Evolutionary conservation across 2,888 invertebrate genomes (phyloP), one percentile per base, ranked within the genome.

Genomic region (Choristoneura rosaceana): DNA sequence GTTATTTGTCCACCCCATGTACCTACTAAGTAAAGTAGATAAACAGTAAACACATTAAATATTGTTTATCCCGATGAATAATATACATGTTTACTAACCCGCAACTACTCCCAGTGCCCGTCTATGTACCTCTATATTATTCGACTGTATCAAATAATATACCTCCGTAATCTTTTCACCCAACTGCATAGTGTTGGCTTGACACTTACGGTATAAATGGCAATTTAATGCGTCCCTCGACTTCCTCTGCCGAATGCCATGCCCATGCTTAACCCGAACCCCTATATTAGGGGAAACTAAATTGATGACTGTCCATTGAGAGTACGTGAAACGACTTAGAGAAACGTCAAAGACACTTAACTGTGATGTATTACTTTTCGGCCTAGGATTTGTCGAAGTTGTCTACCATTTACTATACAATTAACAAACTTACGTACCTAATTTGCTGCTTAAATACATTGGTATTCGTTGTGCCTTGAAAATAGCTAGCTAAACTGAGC

Each of bases 201-300:
- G 84, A 82, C 83, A 81, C 78, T 75, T 69, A 71, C 74, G 73
- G 80, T 82, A 87, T 85, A 82, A 87, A 87, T 86, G 81, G 82
- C 76, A 78, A 80, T 81, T 82, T 86, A 84, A 86, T 84, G 83
- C 83, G 80, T 78, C 78, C 75, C 63, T 76, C 68, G 5, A 75
- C 76, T 73, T 70, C 70, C 75, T 67, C 76, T 74, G 75, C 70
- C 38, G 62, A 14, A 52, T 62, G 34, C 69, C 47, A 47, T 68
- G 68, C 65, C 69, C 47, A 47, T 68, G 68, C 65, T 45, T 25
- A 59, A 43, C 64, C 58, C 33, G 47, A 52, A 63, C 59, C 68
- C 68, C 64, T 63, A 58, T 41, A 38, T 64, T 69, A 65, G 71
- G 75, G 76, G 75, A 70, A 76, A 65, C 64, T 64, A 69, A 73